Evolutionary conservation across 2,888 invertebrate species (phyloP).

Genomic region (Lithophane semibrunnea): DNA sequence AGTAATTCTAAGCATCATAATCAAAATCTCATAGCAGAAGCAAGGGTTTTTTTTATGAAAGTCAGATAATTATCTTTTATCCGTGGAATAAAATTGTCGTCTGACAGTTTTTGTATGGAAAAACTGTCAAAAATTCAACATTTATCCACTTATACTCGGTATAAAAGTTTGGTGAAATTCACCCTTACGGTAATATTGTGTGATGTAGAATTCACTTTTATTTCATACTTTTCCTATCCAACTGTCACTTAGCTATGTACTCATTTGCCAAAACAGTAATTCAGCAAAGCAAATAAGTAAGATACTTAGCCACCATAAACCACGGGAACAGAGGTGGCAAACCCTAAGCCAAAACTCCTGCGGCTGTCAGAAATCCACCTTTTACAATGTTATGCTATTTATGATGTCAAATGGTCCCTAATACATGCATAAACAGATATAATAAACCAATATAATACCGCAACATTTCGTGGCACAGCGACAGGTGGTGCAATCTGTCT

Average conservation of each 20-base stretch:
- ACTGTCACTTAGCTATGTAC: background rate
- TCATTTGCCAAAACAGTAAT: background rate
- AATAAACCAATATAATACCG: conserved; percentile 18
- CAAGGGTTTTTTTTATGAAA: too few species aligned
- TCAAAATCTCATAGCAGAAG: background rate
- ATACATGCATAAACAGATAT: background rate
- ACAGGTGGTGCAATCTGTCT: conserved; percentile 60
- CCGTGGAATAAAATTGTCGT: too few species aligned
- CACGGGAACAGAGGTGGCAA: background rate
- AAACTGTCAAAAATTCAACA: too few species aligned
- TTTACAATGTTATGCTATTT: conserved; percentile 11
- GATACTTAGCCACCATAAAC: too few species aligned
- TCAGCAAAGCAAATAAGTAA: background rate
- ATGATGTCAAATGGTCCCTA: conserved; percentile 30
- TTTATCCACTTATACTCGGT: too few species aligned
- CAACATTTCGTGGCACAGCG: conserved; percentile 16
- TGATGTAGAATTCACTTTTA: too few species aligned
- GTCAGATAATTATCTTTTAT: too few species aligned
- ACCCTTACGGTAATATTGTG: too few species aligned
- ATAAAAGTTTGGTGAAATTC: too few species aligned
- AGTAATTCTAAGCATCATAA: background rate
- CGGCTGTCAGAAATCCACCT: background rate
- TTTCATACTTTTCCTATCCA: background rate
- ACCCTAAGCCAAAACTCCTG: background rate
- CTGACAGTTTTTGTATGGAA: too few species aligned